Conservation (phyloP, 2,888 invertebrate species). For the Metallyticus violacea region DNA sequence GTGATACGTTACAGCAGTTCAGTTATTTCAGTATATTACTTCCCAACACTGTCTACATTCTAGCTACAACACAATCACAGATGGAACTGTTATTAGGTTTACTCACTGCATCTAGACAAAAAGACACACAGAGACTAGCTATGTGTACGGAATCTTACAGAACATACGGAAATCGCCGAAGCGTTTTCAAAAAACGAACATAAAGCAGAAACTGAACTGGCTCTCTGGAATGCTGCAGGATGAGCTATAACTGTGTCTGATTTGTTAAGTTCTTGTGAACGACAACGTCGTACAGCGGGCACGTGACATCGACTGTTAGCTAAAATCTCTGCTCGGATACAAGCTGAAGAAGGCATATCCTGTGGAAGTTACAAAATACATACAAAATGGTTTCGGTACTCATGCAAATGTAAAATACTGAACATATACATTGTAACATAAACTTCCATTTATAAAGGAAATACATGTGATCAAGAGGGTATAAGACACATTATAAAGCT, state of each 20-base stretch:
- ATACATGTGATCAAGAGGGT: no score
- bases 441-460: no score
- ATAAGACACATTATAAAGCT: no score
- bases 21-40: not conserved
- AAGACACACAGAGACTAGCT: not conserved
- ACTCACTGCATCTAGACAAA: not conserved
- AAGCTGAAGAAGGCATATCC: slow-evolving; percentile 16
- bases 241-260: not conserved
- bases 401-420: not conserved
- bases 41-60: not conserved
- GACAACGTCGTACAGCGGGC: slow-evolving; percentile 1
- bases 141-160: not conserved
- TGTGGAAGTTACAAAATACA: not conserved
- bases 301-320: slow-evolving; percentile 4
- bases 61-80: not conserved
- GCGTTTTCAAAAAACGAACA: slow-evolving; percentile 14
- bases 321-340: slow-evolving; percentile 3
- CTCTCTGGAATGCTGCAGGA: not conserved
- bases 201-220: slow-evolving; percentile 5
- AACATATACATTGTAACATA: no score
- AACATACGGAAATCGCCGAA: not conserved
- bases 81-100: not conserved
- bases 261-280: not conserved
- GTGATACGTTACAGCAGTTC: no score
- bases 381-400: not conserved